These are phyloP conservation scores for Yoshiicerus persimilis DNA, from an alignment of 1,140 invertebrate species.

Conservation along the genomic window DNA sequence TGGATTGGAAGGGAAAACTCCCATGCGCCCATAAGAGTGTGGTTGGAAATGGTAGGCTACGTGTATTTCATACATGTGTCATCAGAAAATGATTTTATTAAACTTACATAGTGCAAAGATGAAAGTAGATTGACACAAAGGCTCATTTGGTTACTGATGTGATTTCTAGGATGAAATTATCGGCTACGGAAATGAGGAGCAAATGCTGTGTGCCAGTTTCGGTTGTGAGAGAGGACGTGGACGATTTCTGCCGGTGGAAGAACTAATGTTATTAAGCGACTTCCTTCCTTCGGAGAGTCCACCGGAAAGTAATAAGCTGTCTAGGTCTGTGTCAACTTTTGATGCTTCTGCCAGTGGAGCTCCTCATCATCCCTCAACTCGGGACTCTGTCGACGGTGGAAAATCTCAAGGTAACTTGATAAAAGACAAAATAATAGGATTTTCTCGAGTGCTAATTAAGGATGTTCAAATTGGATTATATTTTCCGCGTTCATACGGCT, in stretches of 20 bases:
- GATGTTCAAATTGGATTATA: no score
- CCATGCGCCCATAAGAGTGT: slow-evolving; percentile 7
- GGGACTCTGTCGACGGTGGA: background rate
- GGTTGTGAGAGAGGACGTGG: slow-evolving; percentile 31
- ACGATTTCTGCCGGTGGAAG: slow-evolving; percentile 11
- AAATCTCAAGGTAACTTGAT: background rate
- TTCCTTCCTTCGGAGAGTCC: background rate
- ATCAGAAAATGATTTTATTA: no score
- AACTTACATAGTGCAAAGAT: background rate
- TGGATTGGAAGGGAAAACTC: slow-evolving; percentile 25
- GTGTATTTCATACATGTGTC: background rate
- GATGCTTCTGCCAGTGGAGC: background rate
- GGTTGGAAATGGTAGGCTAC: slow-evolving; percentile 21
- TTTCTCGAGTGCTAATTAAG: no score
- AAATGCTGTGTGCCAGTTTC: slow-evolving; percentile 11
- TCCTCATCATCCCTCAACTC: background rate
- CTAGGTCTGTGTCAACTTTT: background rate
- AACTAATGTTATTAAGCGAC: slow-evolving; percentile 24
- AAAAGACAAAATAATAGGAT: no score
- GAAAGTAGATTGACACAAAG: background rate
- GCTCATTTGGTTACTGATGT: background rate
- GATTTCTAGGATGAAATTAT: slow-evolving; percentile 27
- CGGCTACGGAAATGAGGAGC: slow-evolving; percentile 21
- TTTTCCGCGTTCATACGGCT: no score
- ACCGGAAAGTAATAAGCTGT: background rate